Evolutionary conservation across 2,113 vertebrate genomes (phyloP), one percentile per base, ranked within the genome.

Genomic region (Microtus montanus): DNA sequence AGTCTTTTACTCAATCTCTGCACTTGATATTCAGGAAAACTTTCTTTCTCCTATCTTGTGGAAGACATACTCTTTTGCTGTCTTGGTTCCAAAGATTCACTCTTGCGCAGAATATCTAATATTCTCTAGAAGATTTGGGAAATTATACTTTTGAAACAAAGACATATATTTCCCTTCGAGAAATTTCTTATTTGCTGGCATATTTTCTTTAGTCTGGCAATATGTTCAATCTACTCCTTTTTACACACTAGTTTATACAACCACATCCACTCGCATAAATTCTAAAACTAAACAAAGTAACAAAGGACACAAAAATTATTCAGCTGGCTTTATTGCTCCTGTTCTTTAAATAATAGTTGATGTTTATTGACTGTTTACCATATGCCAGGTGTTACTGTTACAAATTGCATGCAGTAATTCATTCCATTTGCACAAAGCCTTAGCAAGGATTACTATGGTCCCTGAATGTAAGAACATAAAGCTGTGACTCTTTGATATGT

Each of bases 381-480:
- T 63, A 90, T 13, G 22, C 35, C 47, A 79, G 77, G 12, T 93
- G 33, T 22, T 71, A 80, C 20, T 86, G 78, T 87, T 86, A 64
- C 17, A 84, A 93, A 92, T 85, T 61, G 9, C 3, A 24, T 68
- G 7, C 15, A 91, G 38, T 78, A 73, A 90, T 35, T 95, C 6
- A 63, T 92, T 94, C 93, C 90, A 90, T 82, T 95, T 95, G 71
- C 58, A 71, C 63, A 96, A 90, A 78, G 63, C 7, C 47, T n/a
- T 64, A 66, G 24, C 78, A 79, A 82, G 13, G 77, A 68, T 2
- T 89, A 15, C 64, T 70, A 66, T 4, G 49, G 22, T 54, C 22
- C 4, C 44, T 41, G 75, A 74, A 64, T 47, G 3, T 61, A 79
- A 28, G 68, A 90, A 88, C 38, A 83, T 89, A 82, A 93, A 22